A percentile compares a stretch with the other conserved stretches of the same genome.
Evolutionary conservation across 2,113 vertebrate species (phyloP).

Genomic region (Greenwoodochromis staneri): DNA sequence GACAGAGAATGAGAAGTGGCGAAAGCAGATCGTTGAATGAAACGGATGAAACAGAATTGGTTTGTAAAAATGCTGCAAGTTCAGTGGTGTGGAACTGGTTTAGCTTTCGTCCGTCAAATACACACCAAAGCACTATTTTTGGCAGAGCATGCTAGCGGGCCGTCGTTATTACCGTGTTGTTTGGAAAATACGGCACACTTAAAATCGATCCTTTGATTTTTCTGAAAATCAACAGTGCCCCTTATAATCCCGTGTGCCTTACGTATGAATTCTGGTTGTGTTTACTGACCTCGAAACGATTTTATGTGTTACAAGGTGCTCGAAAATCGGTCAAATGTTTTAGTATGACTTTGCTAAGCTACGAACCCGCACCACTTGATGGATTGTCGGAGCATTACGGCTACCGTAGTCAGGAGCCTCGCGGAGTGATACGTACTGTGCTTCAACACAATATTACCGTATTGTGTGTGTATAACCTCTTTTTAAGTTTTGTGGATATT

Average conservation of each 20-base stretch:
- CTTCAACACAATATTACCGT: neutral
- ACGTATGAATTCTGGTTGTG: no score
- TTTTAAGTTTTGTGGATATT: neutral
- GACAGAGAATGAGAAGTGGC: neutral
- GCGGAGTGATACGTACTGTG: accelerated
- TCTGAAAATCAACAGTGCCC: no score
- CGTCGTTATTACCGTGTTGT: accelerated
- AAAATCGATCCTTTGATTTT: neutral
- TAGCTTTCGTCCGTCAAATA: accelerated
- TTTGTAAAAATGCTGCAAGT: neutral
- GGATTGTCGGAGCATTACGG: neutral
- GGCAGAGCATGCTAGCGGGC: neutral
- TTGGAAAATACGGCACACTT: neutral
- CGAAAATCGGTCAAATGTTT: neutral
- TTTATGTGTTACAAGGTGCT: no score
- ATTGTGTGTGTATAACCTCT: neutral
- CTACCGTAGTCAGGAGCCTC: accelerated
- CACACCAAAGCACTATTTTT: neutral
- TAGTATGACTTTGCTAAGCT: accelerated
- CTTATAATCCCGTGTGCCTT: no score
- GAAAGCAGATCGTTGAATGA: neutral
- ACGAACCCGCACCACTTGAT: accelerated
- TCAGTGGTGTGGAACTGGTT: neutral
- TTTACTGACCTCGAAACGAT: no score
- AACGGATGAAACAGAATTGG: neutral